These are phyloP conservation scores for Graphium colonna DNA, from an alignment of 2,888 invertebrate species.

Conservation along the genomic window DNA sequence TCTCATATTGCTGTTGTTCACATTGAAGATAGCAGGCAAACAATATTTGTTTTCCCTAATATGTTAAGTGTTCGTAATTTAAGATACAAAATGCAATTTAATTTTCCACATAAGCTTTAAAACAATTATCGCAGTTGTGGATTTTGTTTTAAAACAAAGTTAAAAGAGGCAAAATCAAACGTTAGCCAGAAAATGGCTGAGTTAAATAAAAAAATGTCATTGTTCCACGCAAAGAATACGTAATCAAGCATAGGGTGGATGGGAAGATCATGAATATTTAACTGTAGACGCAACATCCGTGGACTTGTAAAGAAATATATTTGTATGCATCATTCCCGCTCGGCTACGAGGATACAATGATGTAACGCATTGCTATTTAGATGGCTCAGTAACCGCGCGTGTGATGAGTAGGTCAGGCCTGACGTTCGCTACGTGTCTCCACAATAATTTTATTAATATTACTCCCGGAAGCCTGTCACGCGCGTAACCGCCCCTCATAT, in stretches of 20 bases:
- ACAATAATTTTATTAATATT: slow-evolving; percentile 80
- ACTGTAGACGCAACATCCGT: not conserved
- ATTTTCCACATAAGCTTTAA: no score
- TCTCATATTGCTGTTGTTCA: no score
- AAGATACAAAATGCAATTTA: no score
- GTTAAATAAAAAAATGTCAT: no score
- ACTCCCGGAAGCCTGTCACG: slow-evolving; percentile 75
- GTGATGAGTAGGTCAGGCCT: slow-evolving; percentile 54
- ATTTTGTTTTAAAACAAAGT: not conserved
- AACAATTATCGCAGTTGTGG: not conserved
- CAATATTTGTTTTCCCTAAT: no score
- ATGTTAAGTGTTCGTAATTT: no score
- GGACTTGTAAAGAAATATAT: slow-evolving; percentile 4
- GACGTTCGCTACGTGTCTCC: slow-evolving; percentile 59
- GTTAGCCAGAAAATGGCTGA: no score
- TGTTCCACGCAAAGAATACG: no score
- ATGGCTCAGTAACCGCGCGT: slow-evolving; percentile 26
- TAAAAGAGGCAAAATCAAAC: no score
- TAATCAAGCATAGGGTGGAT: no score
- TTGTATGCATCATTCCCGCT: slow-evolving; percentile 9
- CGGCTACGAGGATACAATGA: slow-evolving; percentile 29
- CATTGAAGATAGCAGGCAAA: no score
- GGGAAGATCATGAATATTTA: no score
- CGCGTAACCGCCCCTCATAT: slow-evolving; percentile 70
- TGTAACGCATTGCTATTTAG: slow-evolving; percentile 35